phyloP scores from a whole-genome alignment of 2,113 vertebrate species.

The Tonatia bakeri region DNA sequence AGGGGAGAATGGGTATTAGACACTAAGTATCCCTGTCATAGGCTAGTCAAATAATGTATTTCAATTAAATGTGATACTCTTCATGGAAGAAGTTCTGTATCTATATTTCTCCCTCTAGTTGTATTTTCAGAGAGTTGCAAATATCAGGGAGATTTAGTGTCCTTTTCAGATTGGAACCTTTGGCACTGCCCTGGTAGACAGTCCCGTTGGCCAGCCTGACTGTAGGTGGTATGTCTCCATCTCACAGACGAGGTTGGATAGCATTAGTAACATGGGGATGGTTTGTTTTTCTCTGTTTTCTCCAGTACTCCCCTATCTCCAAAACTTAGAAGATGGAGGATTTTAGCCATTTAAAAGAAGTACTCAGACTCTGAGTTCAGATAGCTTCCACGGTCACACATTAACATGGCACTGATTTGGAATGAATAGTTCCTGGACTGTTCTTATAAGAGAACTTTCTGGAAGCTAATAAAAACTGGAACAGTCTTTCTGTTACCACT shows the following conservation, averaged over 20 bases:
- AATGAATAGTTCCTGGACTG: background rate
- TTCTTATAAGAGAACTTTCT: background rate
- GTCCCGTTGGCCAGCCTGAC: background rate
- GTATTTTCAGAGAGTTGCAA: background rate
- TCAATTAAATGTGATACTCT: background rate
- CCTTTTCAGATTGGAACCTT: background rate
- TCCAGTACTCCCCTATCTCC: background rate
- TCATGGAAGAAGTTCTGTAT: background rate
- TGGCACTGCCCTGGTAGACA: background rate
- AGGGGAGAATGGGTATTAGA: background rate
- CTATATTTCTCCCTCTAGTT: background rate
- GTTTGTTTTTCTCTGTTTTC: background rate
- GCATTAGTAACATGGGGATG: background rate
- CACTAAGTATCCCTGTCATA: background rate
- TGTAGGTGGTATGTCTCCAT: background rate
- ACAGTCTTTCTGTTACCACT: background rate
- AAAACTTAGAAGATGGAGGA: background rate
- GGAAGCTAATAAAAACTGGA: background rate
- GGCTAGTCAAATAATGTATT: background rate
- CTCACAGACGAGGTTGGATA: background rate
- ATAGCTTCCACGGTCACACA: background rate
- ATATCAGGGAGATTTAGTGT: background rate
- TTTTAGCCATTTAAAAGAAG: background rate
- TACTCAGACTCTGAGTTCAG: background rate
- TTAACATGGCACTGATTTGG: background rate